These are phyloP conservation scores for Gobio gobio DNA, from an alignment of 2,113 vertebrate species.

Conservation along the genomic window DNA sequence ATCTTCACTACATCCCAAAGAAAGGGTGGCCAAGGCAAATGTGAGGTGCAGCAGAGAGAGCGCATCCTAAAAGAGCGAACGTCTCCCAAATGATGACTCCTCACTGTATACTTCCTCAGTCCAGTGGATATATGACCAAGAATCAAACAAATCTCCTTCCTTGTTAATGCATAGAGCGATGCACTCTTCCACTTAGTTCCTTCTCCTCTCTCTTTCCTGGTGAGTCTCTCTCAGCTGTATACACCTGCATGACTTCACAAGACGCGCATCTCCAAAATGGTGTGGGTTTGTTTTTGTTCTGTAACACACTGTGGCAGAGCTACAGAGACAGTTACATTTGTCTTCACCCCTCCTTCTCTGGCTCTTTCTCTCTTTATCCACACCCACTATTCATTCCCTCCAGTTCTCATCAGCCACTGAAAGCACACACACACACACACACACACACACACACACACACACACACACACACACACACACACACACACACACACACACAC, in stretches of 20 bases:
- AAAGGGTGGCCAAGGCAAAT: slow-evolving; percentile 17
- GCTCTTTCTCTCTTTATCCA: neutral
- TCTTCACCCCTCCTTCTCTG: slow-evolving; percentile 38
- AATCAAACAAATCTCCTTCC: neutral
- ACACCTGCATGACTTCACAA: neutral
- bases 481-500: too few species aligned
- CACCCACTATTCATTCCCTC: slow-evolving; percentile 41
- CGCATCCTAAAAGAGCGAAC: slow-evolving; percentile 1
- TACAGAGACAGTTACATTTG: slow-evolving; percentile 63
- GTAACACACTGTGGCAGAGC: slow-evolving; percentile 58
- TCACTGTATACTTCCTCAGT: neutral
- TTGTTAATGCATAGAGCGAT: slow-evolving; percentile 2
- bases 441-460: too few species aligned
- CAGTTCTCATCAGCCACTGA: slow-evolving; percentile 30
- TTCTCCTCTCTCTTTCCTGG: neutral
- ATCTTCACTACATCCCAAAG: slow-evolving; percentile 12
- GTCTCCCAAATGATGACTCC: neutral
- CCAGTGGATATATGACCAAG: neutral
- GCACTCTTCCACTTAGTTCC: neutral
- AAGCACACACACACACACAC: neutral
- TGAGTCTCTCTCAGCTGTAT: neutral
- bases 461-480: too few species aligned
- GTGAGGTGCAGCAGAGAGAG: neutral
- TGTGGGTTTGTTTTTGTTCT: slow-evolving; percentile 1
- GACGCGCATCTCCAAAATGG: neutral